Conservation (phyloP, 37 sponge, comb jelly and placozoan species). For the Agelas oroides region DNA sequence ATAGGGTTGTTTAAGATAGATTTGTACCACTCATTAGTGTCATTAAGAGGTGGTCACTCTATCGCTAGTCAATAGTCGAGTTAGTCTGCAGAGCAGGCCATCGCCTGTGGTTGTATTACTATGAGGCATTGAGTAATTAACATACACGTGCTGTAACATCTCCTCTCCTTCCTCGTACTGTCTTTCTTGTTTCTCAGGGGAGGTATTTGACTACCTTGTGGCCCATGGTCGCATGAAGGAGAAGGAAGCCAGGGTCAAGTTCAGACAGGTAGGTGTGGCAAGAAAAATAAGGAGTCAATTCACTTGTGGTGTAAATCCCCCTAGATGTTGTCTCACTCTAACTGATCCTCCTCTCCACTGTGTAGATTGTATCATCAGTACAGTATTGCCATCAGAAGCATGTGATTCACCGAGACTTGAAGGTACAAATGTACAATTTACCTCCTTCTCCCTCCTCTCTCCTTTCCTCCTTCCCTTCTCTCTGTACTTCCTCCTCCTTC, state of each 20-base stretch:
- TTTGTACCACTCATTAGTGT: too few relatives aligned
- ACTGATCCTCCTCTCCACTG: background rate
- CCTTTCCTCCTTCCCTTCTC: background rate
- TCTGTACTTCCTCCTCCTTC: background rate
- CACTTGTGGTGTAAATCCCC: background rate
- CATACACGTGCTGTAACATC: too few relatives aligned
- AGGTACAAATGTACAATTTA: slow-evolving; percentile 52
- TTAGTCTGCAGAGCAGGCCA: too few relatives aligned
- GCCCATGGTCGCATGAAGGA: slow-evolving; percentile 99
- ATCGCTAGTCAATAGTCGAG: too few relatives aligned
- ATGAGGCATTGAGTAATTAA: too few relatives aligned
- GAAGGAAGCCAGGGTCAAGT: slow-evolving; percentile 97
- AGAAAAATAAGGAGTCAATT: too few relatives aligned
- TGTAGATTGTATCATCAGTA: slow-evolving; percentile 98
- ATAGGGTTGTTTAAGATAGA: too few relatives aligned
- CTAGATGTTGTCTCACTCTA: background rate
- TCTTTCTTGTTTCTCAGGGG: slow-evolving; percentile 67
- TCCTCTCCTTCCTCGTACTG: background rate
- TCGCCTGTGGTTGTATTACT: too few relatives aligned
- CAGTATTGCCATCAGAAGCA: slow-evolving; percentile 99
- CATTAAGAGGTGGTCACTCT: too few relatives aligned
- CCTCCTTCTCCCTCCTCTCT: slow-evolving; percentile 22
- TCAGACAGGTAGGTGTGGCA: slow-evolving; percentile 89
- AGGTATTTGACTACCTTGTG: slow-evolving; percentile 99
- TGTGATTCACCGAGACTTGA: slow-evolving; percentile 98